Conservation (phyloP, 2,888 invertebrate species). For the Yponomeuta evonymella region DNA sequence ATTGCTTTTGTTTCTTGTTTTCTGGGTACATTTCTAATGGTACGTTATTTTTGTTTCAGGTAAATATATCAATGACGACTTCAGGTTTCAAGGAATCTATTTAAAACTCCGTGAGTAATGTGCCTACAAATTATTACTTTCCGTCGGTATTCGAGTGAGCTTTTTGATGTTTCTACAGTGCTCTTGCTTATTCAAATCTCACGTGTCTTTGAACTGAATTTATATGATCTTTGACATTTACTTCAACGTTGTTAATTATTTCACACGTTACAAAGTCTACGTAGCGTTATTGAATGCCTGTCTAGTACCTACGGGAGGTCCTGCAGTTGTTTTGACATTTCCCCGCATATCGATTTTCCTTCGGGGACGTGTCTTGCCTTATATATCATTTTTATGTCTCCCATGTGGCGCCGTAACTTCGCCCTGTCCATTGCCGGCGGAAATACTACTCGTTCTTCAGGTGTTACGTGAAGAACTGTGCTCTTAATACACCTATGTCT, state of each 20-base stretch:
- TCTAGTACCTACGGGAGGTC: background rate
- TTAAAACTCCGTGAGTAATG: background rate
- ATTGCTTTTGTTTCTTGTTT: background rate
- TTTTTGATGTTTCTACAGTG: background rate
- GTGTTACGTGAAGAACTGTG: background rate
- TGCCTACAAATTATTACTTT: background rate
- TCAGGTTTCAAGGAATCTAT: background rate
- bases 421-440: conserved; percentile 40
- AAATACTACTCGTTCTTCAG: conserved; percentile 8
- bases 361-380: conserved; percentile 27
- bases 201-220: background rate
- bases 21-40: background rate
- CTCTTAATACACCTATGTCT: too few relatives aligned
- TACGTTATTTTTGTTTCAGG: conserved; percentile 4
- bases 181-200: background rate
- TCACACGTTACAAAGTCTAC: background rate
- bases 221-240: background rate
- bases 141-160: background rate
- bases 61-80: background rate
- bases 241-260: background rate
- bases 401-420: conserved; percentile 43
- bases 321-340: conserved; percentile 46
- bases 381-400: conserved; percentile 62
- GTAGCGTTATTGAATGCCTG: background rate
- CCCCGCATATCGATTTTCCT: conserved; percentile 48